Evolutionary conservation across 2,888 invertebrate genomes (phyloP).

Genomic region (Polydrusus pterygomalis): DNA sequence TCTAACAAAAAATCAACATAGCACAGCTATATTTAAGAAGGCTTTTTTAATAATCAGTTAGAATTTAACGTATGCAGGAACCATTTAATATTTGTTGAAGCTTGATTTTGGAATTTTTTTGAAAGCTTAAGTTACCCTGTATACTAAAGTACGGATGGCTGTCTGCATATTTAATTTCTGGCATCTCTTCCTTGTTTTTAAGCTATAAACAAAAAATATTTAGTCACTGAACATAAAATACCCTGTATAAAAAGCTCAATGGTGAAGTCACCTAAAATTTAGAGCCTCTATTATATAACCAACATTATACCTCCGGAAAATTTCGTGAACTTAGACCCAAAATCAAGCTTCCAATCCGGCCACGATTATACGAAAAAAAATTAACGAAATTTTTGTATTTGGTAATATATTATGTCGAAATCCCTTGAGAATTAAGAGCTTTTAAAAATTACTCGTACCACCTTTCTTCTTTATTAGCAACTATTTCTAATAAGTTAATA

Average conservation of each 20-base stretch:
- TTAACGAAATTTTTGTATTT: background rate
- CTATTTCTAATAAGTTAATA: background rate
- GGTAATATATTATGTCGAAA: no score
- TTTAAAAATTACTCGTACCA: no score
- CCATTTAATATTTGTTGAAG: conserved; percentile 32
- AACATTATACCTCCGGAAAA: conserved; percentile 42
- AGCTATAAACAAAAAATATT: background rate
- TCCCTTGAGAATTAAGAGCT: background rate
- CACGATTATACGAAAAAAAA: conserved; percentile 7
- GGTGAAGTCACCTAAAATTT: conserved; percentile 5
- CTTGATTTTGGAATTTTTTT: conserved; percentile 46
- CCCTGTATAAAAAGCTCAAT: conserved; percentile 9
- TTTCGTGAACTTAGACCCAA: conserved; percentile 52
- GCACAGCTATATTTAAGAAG: no score
- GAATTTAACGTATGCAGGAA: background rate
- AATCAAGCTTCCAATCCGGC: conserved; percentile 49
- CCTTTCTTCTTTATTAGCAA: conserved; percentile 5
- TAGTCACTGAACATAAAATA: conserved; percentile 10
- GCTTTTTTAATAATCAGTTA: background rate
- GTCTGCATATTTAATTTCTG: background rate
- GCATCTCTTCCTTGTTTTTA: background rate
- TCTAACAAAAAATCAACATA: no score
- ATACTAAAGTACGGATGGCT: conserved; percentile 5
- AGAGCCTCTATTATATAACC: conserved; percentile 43
- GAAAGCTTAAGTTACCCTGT: conserved; percentile 17